These are phyloP conservation scores for Muscicapa adusta DNA, from an alignment of 2,113 vertebrate genomes.

Conservation along the genomic window DNA sequence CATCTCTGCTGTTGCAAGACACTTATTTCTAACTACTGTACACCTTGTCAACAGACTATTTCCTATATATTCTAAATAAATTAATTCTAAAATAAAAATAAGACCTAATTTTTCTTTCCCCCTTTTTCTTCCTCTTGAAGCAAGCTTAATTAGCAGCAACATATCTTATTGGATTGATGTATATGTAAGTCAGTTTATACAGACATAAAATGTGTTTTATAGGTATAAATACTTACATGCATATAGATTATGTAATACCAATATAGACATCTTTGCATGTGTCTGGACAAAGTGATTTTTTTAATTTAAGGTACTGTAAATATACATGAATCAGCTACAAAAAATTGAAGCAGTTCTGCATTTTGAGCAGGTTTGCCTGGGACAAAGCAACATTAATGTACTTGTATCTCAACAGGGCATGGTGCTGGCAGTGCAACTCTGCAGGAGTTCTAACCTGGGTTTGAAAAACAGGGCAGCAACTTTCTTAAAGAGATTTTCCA, in stretches of 20 bases:
- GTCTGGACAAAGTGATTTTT: neutral
- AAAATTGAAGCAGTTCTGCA: neutral
- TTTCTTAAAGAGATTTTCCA: neutral
- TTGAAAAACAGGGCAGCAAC: neutral
- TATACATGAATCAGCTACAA: neutral
- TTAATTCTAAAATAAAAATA: neutral
- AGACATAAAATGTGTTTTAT: neutral
- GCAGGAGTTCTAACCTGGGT: neutral
- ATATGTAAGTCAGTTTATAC: neutral
- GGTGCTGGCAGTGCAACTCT: neutral
- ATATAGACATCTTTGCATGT: neutral
- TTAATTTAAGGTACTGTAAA: neutral
- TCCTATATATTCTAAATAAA: neutral
- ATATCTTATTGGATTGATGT: neutral
- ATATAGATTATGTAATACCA: neutral
- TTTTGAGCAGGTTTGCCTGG: neutral
- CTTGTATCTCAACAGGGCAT: neutral
- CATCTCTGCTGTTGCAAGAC: neutral
- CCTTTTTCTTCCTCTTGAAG: neutral
- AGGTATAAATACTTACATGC: neutral
- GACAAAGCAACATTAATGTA: neutral
- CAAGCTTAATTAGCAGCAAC: neutral
- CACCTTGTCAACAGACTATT: neutral
- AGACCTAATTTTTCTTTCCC: neutral
- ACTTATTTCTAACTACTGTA: neutral